Percentiles rank a stretch among this genome's conserved stretches.
Evolutionary conservation across 2,797 vertebrate genomes (phyloP).

Genomic region (Phyllotis vaccarum): DNA sequence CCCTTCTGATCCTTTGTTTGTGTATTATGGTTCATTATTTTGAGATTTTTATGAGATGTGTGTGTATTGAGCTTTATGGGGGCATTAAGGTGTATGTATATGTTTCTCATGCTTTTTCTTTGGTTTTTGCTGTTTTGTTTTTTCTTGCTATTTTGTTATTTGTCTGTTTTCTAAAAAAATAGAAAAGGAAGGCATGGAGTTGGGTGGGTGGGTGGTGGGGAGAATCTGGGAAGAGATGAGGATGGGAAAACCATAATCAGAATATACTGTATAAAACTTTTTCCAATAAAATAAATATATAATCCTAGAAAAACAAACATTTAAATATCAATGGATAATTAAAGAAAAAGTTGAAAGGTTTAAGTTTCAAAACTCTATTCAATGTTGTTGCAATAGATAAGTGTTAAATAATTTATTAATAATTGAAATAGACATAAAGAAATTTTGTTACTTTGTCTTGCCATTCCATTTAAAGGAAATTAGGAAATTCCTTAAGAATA

Average conservation of each 20-base stretch:
- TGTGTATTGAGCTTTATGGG: not conserved
- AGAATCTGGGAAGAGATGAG: not conserved
- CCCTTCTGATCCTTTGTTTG: not conserved
- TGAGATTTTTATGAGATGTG: not conserved
- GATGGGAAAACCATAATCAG: not conserved
- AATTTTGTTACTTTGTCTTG: not conserved
- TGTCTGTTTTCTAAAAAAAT: not conserved
- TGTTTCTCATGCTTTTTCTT: not conserved
- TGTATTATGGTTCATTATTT: not conserved
- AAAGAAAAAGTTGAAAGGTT: conserved; percentile 29
- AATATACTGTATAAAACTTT: not conserved
- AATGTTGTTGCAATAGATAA: not conserved
- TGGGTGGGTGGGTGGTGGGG: not conserved
- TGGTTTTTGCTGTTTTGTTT: not conserved
- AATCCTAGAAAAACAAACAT: conserved; percentile 10
- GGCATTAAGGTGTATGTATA: not conserved
- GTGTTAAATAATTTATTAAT: not conserved
- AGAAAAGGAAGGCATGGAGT: not conserved
- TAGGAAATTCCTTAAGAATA: not conserved
- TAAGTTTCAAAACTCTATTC: conserved; percentile 46
- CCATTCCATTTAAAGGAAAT: conserved; percentile 22
- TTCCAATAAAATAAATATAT: not conserved
- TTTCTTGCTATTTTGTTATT: not conserved
- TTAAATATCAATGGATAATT: not conserved
- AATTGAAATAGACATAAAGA: conserved; percentile 32